Evolutionary conservation across 1,140 invertebrate genomes (phyloP).

Genomic region (Pogonognathellus flavescens): DNA sequence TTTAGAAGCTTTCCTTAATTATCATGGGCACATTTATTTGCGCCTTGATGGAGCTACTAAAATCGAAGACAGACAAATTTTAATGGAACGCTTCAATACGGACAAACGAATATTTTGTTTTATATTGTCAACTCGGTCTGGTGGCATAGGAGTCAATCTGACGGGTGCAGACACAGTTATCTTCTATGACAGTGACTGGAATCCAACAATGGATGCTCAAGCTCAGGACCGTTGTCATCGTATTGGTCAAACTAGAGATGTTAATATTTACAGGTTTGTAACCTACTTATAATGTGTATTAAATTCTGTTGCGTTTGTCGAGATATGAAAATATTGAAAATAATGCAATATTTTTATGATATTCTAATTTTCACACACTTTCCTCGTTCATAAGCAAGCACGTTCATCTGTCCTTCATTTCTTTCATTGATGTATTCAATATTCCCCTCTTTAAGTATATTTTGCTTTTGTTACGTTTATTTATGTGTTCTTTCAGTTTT

Average conservation of each 20-base stretch:
- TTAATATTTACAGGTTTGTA: constrained; percentile 92
- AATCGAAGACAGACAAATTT: constrained; percentile 93
- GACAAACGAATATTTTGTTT: constrained; percentile 97
- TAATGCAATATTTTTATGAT: no score
- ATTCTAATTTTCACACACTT: no score
- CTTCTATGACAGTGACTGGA: constrained; percentile 99
- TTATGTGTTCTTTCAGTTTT: neutral
- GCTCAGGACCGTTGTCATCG: constrained; percentile 98
- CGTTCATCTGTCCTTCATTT: no score
- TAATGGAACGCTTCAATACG: constrained; percentile 98
- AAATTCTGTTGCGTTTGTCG: no score
- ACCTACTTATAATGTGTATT: no score
- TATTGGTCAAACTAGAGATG: constrained; percentile 99
- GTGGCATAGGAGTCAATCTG: constrained; percentile 98
- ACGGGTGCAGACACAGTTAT: constrained; percentile 99
- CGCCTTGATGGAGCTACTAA: constrained; percentile 97
- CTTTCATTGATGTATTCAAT: no score
- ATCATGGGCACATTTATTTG: constrained; percentile 97
- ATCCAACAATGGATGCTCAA: constrained; percentile 99
- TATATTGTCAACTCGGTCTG: constrained; percentile 97
- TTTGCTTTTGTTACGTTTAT: no score
- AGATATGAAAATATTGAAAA: no score
- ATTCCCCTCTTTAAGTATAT: no score
- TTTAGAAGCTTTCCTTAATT: constrained; percentile 96
- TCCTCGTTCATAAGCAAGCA: neutral